Evolutionary conservation across 2,797 vertebrate genomes (phyloP).

Genomic region (Falco naumanni): DNA sequence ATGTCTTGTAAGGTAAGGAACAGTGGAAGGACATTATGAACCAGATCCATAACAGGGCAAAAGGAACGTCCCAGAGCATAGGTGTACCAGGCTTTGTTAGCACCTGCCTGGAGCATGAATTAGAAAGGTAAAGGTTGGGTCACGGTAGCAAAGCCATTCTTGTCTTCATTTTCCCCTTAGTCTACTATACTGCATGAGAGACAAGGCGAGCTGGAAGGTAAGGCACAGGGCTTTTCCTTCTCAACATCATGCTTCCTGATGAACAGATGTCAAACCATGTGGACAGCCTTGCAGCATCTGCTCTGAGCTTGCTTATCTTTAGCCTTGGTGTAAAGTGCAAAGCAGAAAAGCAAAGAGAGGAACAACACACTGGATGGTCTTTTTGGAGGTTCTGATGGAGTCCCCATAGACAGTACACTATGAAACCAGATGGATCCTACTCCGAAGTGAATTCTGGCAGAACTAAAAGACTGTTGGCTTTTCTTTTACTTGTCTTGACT

Average conservation of each 20-base stretch:
- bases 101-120: not conserved
- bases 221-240: not conserved
- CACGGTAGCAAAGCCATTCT: not conserved
- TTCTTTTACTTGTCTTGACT: not conserved
- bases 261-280: not conserved
- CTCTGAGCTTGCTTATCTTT: not conserved
- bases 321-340: not conserved
- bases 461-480: not conserved
- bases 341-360: not conserved
- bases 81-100: not conserved
- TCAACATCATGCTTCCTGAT: not conserved
- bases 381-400: not conserved
- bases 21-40: not conserved
- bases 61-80: not conserved
- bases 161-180: not conserved
- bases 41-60: not conserved
- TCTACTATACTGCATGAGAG: not conserved
- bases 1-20: not conserved
- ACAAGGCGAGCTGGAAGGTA: not conserved
- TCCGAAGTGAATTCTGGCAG: not conserved
- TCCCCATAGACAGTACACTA: not conserved
- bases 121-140: not conserved
- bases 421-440: not conserved
- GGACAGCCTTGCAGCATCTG: not conserved
- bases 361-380: not conserved